A percentile compares a stretch with the other conserved stretches of the same genome.
Evolutionary conservation across 2,797 vertebrate genomes (phyloP).

Genomic region (Liparis tanakae): DNA sequence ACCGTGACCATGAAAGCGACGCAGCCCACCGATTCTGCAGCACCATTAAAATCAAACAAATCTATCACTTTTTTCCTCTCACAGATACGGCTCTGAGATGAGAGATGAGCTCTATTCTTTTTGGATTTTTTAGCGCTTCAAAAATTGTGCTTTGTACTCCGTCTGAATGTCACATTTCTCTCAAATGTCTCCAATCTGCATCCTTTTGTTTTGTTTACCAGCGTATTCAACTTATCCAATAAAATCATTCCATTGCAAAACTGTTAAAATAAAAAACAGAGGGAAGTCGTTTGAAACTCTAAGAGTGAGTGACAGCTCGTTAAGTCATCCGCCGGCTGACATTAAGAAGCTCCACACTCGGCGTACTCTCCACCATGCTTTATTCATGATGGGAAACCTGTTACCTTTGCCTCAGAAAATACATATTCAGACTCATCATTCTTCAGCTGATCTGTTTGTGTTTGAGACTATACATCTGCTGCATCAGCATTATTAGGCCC

Average conservation of each 20-base stretch:
- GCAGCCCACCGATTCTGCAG: conserved; percentile 4
- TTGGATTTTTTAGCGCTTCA: conserved; percentile 18
- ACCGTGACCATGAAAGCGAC: conserved; percentile 5
- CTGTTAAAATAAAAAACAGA: neutral
- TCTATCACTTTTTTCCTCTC: conserved; percentile 10
- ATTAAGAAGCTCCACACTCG: no score
- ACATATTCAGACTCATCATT: no score
- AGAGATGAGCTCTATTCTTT: neutral
- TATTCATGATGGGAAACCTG: no score
- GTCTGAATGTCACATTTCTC: conserved; percentile 21
- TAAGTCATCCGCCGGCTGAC: no score
- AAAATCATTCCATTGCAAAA: neutral
- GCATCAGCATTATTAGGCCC: no score
- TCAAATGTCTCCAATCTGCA: conserved; percentile 20
- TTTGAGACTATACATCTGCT: no score
- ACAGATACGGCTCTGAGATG: conserved; percentile 4
- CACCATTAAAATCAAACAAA: conserved; percentile 22
- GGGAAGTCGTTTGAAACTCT: no score
- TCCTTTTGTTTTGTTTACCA: neutral
- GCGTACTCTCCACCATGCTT: no score
- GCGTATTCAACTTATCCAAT: neutral
- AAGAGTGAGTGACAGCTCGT: no score
- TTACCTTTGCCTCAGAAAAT: no score
- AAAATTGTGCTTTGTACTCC: conserved; percentile 21
- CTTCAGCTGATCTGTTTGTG: no score